Evolutionary conservation across 2,113 vertebrate species (phyloP), one percentile per base, ranked within the genome.

Genomic region (Pelvicachromis taeniatus): DNA sequence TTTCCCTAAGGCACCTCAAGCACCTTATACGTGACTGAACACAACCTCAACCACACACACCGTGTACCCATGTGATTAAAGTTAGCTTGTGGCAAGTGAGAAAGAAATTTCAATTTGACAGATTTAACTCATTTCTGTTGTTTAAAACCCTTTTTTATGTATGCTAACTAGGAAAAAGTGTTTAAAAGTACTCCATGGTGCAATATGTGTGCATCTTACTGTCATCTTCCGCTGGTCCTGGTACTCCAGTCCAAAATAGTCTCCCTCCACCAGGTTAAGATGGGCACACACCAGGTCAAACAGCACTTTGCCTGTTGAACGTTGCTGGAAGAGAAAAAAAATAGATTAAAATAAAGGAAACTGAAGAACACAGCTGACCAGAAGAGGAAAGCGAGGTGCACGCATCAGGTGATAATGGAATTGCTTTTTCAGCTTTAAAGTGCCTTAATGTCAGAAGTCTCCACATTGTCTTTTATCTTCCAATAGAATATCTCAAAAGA

Each of bases 231-330:
- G 97, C 78, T 98, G 97, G 94, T 98, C 97, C 63, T 96, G 96
- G 95, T 97, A 99, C 93, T 99, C 98, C 53, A 99, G 96, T 83
- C 98, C 98, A 88, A 99, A 99, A 73, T 99, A 99, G 92, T 99
- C 98, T 1, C 97, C 97, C 95, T 99, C 98, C 35, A 96, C 95
- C 50, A 99, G 96, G 90, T 98, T 99, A 88, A 99, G 95, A 88
- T 98, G 97, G 68, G 85, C 97, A 87, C 97, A 99, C 12, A 97
- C 96, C 3, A 97, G 96, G 75, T 98, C 97, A 56, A 99, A 96
- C 81, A 99, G 90, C 87, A 96, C 96, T 83, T 98, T 99, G 40
- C 98, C 98, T 0, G 96, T 95, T 45, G 97, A 97, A 81, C 97
- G 96, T 97, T 97, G 97, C 98, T 99, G 94, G 21, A 92, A 85